Evolutionary conservation across 2,888 invertebrate species (phyloP), one percentile per base, ranked within the genome.

Genomic region (Hydrotaea diabolus): DNA sequence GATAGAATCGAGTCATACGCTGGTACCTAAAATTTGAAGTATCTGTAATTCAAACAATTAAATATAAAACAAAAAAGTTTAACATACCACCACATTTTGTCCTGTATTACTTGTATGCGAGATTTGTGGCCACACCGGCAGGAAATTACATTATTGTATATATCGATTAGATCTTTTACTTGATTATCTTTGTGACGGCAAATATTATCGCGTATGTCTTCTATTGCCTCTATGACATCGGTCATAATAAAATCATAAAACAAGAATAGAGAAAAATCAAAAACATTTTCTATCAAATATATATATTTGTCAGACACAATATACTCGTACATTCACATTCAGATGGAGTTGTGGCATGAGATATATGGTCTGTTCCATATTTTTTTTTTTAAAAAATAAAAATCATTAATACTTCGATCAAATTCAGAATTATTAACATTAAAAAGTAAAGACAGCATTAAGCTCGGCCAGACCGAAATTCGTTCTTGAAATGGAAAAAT

Each of bases 51-150:
- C n/a, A 19, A 59, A 62, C 11, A 57, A 79, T 5, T 49, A 0
- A 59, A 76, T 39, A 0, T 17, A 36, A 39, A 26, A 49, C 17
- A 15, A 26, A 57, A 15, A 7, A 39, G 13, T 0, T 3, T 1
- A 23, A 66, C 77, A 17, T 15, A 83, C 86, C 74, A 83, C 43
- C 36, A 26, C 21, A 85, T 73, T 85, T 85, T 87, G 8, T 55
- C 43, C 55, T 80, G 82, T 0, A 76, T 86, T 43, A 53, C 36
- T 0, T 57, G 43, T 1, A 87, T 11, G 0, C 88, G 86, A 0
- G 55, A 66, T 36, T 62, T 71, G 76, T 90, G 90, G 0, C 86
- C 86, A 64, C 89, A 90, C 0, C 88, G 77, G 23, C 90, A 90
- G 71, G 87, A 87, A 0, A 76, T 86, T 0, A 88, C 74, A 59